phyloP scores from a whole-genome alignment of 2,888 invertebrate genomes.

The Agriopis aurantiaria region DNA sequence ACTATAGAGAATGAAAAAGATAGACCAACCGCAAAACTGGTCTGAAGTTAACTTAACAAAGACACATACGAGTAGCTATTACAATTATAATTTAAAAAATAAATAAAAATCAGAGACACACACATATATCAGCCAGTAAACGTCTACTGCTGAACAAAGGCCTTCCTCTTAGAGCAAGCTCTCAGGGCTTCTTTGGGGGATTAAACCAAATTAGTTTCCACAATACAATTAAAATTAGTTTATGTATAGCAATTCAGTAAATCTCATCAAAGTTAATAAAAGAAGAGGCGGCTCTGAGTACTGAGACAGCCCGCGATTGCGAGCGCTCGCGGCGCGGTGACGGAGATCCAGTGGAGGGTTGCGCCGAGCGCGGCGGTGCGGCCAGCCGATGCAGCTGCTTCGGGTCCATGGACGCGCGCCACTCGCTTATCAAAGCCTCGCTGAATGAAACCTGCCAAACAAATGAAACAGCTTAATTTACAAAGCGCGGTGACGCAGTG shows the following conservation, averaged over 20 bases:
- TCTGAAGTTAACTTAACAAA: too few relatives aligned
- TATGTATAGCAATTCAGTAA: conserved; percentile 54
- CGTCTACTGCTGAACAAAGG: too few relatives aligned
- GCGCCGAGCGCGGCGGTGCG: conserved; percentile 74
- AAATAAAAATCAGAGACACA: too few relatives aligned
- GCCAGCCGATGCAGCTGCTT: conserved; percentile 68
- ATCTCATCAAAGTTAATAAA: conserved; percentile 82
- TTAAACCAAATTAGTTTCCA: too few relatives aligned
- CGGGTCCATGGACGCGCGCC: conserved; percentile 76
- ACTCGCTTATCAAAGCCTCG: conserved; percentile 75
- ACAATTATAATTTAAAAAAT: too few relatives aligned
- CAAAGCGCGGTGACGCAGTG: background rate
- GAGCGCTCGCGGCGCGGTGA: conserved; percentile 70
- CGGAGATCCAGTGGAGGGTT: conserved; percentile 66
- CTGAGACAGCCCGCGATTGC: conserved; percentile 76
- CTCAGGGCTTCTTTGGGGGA: too few relatives aligned
- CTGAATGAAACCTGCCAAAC: conserved; percentile 66
- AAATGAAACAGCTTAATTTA: background rate
- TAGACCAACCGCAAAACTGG: too few relatives aligned
- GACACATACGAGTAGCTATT: too few relatives aligned
- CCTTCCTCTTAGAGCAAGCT: too few relatives aligned
- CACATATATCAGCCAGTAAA: too few relatives aligned
- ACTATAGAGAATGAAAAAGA: too few relatives aligned
- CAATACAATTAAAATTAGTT: background rate
- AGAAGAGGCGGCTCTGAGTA: conserved; percentile 74